Base-by-base conservation (phyloP, 2,797 vertebrate species). In the Cuniculus paca region DNA sequence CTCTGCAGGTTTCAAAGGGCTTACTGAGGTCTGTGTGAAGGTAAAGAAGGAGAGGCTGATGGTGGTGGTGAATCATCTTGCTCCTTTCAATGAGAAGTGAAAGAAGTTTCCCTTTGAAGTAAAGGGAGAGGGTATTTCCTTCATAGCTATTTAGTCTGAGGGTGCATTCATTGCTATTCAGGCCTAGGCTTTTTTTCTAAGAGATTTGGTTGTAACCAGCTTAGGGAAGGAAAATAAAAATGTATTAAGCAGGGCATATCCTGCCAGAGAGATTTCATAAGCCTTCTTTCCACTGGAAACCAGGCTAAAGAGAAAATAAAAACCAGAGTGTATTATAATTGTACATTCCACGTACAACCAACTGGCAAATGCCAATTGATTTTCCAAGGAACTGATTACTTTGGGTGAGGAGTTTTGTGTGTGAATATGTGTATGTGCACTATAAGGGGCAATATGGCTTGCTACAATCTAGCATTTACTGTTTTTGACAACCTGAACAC, bases 301-400 rank as follows among this genome's bases (percentile, higher is more conserved):
- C 70, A 97, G 79, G 88, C 90, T 94, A 87, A 94, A 96, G 88
- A 96, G 81, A 95, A 97, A 97, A 98, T 93, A 94, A 97, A 97
- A 97, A 65, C 91, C 95, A 97, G 91, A 97, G 93, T 92, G 42
- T 84, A 97, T 93, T 96, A 79, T 96, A 97, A 97, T 93, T 97
- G 91, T 96, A 94, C 92, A 96, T 97, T 97, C 96, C 84, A 93
- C 91, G 96, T 97, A 96, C 54, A 97, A 97, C 81, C 91, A 96
- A 93, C 88, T 91, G 94, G 78, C 93, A 94, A 74, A 95, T 63
- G 91, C 88, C 96, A 96, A 75, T 52, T 96, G 96, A 96, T 95
- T 96, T 98, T 96, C 94, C 93, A 97, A 97, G 94, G 88, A 97
- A 97, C 86, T 88, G 61, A 97, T 94, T 95, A 93, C 78, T 97